Percentiles rank a stretch among this genome's conserved stretches.
phyloP scores from a whole-genome alignment of 2,888 invertebrate genomes.

The Hypercompe scribonia region DNA sequence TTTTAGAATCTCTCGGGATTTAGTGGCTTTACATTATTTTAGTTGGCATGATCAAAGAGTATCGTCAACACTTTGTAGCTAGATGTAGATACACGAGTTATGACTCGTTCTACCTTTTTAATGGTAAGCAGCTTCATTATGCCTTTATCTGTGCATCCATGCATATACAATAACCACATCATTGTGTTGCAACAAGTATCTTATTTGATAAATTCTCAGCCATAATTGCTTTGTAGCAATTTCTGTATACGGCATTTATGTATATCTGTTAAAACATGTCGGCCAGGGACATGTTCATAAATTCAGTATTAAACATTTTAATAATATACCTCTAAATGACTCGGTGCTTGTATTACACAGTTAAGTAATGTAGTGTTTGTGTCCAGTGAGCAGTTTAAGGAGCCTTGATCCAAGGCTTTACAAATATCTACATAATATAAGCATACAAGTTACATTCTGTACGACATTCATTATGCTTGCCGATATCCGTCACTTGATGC shows the following conservation, averaged over 20 bases:
- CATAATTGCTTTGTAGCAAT: background rate
- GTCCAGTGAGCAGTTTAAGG: background rate
- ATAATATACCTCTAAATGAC: background rate
- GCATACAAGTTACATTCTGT: background rate
- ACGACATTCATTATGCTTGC: background rate
- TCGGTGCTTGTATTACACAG: background rate
- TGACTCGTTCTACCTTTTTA: background rate
- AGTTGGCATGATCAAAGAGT: background rate
- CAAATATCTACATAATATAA: background rate
- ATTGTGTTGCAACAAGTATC: background rate
- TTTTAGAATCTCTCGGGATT: too few relatives aligned
- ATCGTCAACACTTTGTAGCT: background rate
- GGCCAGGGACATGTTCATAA: background rate
- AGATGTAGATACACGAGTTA: background rate
- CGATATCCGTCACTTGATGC: constrained; percentile 1
- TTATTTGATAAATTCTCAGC: constrained; percentile 1
- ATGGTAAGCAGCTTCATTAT: background rate
- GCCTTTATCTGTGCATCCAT: constrained; percentile 4
- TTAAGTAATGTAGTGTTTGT: background rate
- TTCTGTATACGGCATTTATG: background rate
- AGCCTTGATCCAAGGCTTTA: background rate
- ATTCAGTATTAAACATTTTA: background rate
- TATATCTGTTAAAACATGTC: background rate
- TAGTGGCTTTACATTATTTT: too few relatives aligned
- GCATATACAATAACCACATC: background rate